Evolutionary conservation across 2,888 invertebrate species (phyloP), one percentile per base, ranked within the genome.

Genomic region (Trilocha varians): DNA sequence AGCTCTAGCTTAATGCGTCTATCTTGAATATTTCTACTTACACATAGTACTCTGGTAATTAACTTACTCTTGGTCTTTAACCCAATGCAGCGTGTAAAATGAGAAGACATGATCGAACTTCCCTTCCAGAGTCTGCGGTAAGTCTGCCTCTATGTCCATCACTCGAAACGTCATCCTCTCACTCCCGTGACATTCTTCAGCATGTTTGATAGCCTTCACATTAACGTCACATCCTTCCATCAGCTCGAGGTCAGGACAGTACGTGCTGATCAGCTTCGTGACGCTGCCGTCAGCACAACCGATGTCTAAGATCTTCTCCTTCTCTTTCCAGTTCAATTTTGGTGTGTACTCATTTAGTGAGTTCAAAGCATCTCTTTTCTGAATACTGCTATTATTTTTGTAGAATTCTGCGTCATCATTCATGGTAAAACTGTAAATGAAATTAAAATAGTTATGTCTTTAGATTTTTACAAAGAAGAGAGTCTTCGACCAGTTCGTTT

Each of bases 41-140:
- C n/a, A n/a, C n/a, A n/a, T n/a, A n/a, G n/a, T n/a, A n/a, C n/a
- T n/a, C n/a, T n/a, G n/a, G n/a, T n/a, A n/a, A n/a, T 53, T 43
- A 45, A 68, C 85, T 76, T 77, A 91, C 91, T 88, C 83, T 64
- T 91, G 90, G 58, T 93, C 87, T 49, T 88, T 87, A 16, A 93
- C 88, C 94, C 94, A 94, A 57, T 94, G 93, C 3, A 94, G 75
- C 50, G 93, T 91, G 62, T 93, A 93, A 63, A 94, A 93, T 0
- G 93, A 93, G 38, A 92, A 89, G 1, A 89, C 86, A 60, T 92
- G 91, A 61, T 91, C 87, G 56, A 91, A 93, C 16, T 73, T 63
- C 32, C 72, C 83, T 11, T 73, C 57, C 41, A 87, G 59, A 15
- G 87, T 69, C 1, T 67, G 64, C 0, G 88, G 87, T 37, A 90